Base-by-base conservation (phyloP, 92 coral and sea anemone genomes). In the Micromussa lordhowensis region DNA sequence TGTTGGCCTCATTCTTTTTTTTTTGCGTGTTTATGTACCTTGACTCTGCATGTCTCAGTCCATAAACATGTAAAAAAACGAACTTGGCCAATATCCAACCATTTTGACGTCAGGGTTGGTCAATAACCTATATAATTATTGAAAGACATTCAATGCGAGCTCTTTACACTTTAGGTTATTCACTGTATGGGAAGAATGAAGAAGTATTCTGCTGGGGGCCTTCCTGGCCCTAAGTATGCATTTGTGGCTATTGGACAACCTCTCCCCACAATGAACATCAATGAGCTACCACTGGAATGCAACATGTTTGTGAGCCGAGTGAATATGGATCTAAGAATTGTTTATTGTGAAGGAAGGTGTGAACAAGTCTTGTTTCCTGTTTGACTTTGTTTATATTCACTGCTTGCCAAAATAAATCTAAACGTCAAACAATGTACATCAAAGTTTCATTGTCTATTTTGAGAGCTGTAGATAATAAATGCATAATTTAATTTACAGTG, bases 311-410 rank as follows among this genome's bases (percentile, higher is more conserved):
- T 97, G 68, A 97, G 99, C 75, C 95, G 99, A 26, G 97, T 97
- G 4, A 91, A 93, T 81, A 94, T 96, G 94, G 99, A 97, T 79
- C 82, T 97, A 57, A 97, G 93, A 83, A 96, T 97, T 80, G 95
- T 97, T 30, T 97, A 94, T 85, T 97, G 99, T 70, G 99, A 97
- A 82, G 99, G 99, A 91, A 97, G 99, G 99, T 97, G 72, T 15
- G 92, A 12, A 32, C 11, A 11, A 29, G 28, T 35, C 24, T 10
- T 53, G 19, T 0, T 24, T 76, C 59, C 36, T 21, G 34, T 32
- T 17, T n/a, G 31, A 35, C 13, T 15, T 57, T 26, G 57, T 18
- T 61, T 7, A 61, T 61, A 3, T 61, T 61, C 30, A 58, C 30
- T 26, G 4, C 22, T 18, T 24, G 68, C 2, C 28, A 24, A 5